phyloP scores from a whole-genome alignment of 2,113 vertebrate genomes.

The Cheirogaleus medius region DNA sequence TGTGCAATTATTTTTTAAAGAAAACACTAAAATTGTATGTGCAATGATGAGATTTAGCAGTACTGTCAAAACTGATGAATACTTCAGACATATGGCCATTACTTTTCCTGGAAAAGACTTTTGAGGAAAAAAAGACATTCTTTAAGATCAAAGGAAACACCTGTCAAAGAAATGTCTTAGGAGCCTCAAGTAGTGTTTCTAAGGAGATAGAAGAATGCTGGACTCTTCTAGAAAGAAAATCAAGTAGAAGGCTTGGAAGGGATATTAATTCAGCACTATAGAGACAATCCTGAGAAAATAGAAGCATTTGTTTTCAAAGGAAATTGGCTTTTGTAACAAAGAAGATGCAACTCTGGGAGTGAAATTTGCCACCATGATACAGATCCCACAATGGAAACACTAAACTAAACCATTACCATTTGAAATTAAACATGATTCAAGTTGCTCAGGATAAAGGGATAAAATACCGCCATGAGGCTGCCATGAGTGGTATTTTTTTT shows the following conservation, averaged over 20 bases:
- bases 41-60: neutral
- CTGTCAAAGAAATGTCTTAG: neutral
- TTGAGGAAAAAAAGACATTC: neutral
- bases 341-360: neutral
- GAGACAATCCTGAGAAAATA: neutral
- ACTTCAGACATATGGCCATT: neutral
- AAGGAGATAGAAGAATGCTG: neutral
- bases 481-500: neutral
- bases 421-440: neutral
- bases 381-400: neutral
- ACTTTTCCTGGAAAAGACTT: conserved; percentile 16
- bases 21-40: neutral
- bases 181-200: neutral
- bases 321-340: neutral
- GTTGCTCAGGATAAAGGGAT: accelerated
- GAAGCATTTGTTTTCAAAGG: neutral
- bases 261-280: neutral
- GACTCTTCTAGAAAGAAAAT: conserved; percentile 16
- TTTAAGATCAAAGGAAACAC: neutral
- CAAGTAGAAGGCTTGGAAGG: neutral
- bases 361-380: neutral
- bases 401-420: neutral
- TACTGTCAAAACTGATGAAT: neutral
- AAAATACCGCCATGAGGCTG: neutral
- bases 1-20: neutral